Conservation (phyloP, 2,888 invertebrate genomes). For the Parnassius mnemosyne region DNA sequence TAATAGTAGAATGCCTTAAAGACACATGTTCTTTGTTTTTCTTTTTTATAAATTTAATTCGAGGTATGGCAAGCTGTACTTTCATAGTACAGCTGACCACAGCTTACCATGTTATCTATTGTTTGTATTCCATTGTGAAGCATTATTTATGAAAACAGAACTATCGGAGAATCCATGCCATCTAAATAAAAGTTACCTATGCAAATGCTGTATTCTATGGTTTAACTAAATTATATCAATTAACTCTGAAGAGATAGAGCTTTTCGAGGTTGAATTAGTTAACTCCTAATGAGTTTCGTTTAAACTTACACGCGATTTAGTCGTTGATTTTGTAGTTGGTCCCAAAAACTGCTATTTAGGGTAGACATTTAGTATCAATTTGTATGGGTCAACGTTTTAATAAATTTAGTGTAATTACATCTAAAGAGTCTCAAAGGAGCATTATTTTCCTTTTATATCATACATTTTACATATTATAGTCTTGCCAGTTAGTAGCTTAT, state of each 20-base stretch:
- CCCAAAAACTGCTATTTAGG: slow-evolving; percentile 4
- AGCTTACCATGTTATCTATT: no score
- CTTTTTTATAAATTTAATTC: no score
- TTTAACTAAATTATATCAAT: slow-evolving; percentile 22
- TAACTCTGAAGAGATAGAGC: slow-evolving; percentile 24
- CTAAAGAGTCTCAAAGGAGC: not conserved
- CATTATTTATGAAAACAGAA: slow-evolving; percentile 7
- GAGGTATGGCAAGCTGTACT: no score
- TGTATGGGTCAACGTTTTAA: slow-evolving; percentile 3
- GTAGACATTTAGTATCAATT: slow-evolving; percentile 9
- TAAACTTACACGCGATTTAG: slow-evolving; percentile 27
- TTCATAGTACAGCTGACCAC: no score
- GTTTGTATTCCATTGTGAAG: not conserved
- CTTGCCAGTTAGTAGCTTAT: no score
- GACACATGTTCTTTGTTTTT: no score
- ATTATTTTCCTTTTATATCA: no score
- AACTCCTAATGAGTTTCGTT: slow-evolving; percentile 25
- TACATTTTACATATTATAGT: no score
- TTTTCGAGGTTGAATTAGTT: slow-evolving; percentile 26
- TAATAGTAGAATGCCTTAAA: no score
- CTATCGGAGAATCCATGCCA: slow-evolving; percentile 6
- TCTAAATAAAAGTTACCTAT: slow-evolving; percentile 26
- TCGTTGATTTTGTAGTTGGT: slow-evolving; percentile 16
- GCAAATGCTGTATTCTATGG: slow-evolving; percentile 17
- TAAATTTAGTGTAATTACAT: slow-evolving; percentile 9